Evolutionary conservation across 2,888 invertebrate species (phyloP).

Genomic region (Eupelmus urozonus): DNA sequence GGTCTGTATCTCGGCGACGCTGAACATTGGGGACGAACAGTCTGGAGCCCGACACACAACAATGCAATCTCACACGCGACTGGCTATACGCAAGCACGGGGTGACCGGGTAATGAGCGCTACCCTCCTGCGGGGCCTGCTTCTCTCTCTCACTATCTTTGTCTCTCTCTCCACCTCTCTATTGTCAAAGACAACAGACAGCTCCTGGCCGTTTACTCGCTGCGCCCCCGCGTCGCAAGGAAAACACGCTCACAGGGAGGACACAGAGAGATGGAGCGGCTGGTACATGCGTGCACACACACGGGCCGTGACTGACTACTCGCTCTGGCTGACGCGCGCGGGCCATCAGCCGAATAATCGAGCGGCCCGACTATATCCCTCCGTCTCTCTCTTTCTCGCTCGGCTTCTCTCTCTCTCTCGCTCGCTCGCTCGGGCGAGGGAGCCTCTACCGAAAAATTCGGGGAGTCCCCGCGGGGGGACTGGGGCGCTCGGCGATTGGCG

Average conservation of each 20-base stretch:
- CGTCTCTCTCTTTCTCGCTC: no score
- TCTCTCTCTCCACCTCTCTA: no score
- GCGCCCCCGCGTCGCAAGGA: conserved; percentile 21
- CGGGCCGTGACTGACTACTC: conserved; percentile 26
- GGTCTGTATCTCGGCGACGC: neutral
- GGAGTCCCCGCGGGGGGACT: neutral
- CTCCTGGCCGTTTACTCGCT: neutral
- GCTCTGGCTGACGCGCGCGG: neutral
- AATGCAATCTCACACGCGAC: conserved; percentile 22
- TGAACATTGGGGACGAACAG: conserved; percentile 3
- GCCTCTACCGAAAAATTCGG: conserved; percentile 7
- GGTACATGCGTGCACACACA: conserved; percentile 28
- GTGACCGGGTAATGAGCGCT: neutral
- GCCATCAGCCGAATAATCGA: neutral
- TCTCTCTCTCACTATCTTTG: no score
- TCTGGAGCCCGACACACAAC: conserved; percentile 3
- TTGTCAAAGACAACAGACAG: conserved; percentile 22
- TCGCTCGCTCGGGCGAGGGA: no score
- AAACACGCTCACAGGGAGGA: conserved; percentile 12
- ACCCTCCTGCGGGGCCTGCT: neutral
- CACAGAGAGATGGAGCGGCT: neutral
- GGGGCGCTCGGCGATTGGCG: neutral
- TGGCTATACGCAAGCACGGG: neutral
- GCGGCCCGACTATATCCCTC: neutral
- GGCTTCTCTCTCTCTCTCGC: no score